Base-by-base conservation (phyloP, 1,140 invertebrate genomes). In the Eumeta japonica region DNA sequence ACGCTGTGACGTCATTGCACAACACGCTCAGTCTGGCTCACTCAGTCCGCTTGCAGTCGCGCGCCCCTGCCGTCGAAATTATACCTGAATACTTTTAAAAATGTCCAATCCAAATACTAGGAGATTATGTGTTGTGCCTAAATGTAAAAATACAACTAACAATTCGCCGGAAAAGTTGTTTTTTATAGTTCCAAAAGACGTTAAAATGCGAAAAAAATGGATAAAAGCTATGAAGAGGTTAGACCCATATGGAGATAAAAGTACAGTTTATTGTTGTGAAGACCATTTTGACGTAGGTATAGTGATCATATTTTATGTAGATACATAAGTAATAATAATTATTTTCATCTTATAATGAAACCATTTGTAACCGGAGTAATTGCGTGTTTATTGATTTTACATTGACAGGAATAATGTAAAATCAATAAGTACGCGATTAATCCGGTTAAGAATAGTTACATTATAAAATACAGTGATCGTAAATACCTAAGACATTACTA, bases 261-360 rank as follows among this genome's bases (percentile, higher is more conserved):
- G 28, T 9, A 41, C 29, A n/a, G 12, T 43, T 29, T 45, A 27
- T 32, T 48, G 48, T 35, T 49, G 46, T 37, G 39, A 48, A 43
- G 46, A 51, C 37, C 42, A 48, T 42, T 48, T 48, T 30, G 36
- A 35, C 32, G 42, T 48, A 45, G 39, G 39, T 52, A 43, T 30
- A 16, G 16, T 30, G 9, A 10, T 30, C 12, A 30, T 30, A 10
- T 30, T 30, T 24, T 24, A 24, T 24, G n/a, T 24, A 24, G 20
- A 24, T 24, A 24, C 20, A 24, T 24, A 24, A 24, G n/a, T n/a
- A n/a, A n/a, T n/a, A n/a, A n/a, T n/a, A n/a, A n/a, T n/a, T n/a
- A n/a, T n/a, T n/a, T n/a, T 24, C 20, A 24, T 24, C 20, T 24
- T 24, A 24, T n/a, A 24, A 24, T 24, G 20, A 24, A 24, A 24